A percentile compares a stretch with the other conserved stretches of the same genome.
phyloP scores from a whole-genome alignment of 2,888 invertebrate genomes.

The Acrobasis repandana region DNA sequence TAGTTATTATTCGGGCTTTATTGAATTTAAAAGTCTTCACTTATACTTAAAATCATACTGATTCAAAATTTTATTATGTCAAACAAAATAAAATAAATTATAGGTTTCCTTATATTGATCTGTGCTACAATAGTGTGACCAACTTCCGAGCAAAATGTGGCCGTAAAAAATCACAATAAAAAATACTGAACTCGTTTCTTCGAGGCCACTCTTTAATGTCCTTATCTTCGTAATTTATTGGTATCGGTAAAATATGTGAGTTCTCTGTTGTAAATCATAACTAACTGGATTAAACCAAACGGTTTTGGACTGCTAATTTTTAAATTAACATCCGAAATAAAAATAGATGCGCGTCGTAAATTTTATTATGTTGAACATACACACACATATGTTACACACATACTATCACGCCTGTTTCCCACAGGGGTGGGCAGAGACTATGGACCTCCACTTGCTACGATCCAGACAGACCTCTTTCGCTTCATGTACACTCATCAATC shows the following conservation, averaged over 20 bases:
- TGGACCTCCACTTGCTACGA: too few relatives aligned
- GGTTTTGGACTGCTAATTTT: background rate
- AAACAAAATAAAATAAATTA: background rate
- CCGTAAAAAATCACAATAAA: constrained; percentile 35
- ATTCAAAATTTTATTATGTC: background rate
- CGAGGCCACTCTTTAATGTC: constrained; percentile 52
- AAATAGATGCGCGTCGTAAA: background rate
- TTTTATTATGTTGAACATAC: background rate
- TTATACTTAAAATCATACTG: background rate
- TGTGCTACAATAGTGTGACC: constrained; percentile 11
- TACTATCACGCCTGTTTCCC: too few relatives aligned
- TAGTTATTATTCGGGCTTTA: too few relatives aligned
- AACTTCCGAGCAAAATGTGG: constrained; percentile 34
- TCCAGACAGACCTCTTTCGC: too few relatives aligned
- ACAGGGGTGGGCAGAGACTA: too few relatives aligned
- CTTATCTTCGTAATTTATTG: constrained; percentile 55
- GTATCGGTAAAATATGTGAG: constrained; percentile 42
- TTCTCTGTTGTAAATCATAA: constrained; percentile 52
- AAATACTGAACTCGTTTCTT: constrained; percentile 45
- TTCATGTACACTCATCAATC: too few relatives aligned
- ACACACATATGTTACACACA: too few relatives aligned
- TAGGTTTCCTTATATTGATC: background rate
- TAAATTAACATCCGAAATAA: background rate
- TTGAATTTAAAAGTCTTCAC: background rate
- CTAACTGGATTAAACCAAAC: constrained; percentile 36